Evolutionary conservation across 2,888 invertebrate genomes (phyloP).

Genomic region (Chloromyia formosa): DNA sequence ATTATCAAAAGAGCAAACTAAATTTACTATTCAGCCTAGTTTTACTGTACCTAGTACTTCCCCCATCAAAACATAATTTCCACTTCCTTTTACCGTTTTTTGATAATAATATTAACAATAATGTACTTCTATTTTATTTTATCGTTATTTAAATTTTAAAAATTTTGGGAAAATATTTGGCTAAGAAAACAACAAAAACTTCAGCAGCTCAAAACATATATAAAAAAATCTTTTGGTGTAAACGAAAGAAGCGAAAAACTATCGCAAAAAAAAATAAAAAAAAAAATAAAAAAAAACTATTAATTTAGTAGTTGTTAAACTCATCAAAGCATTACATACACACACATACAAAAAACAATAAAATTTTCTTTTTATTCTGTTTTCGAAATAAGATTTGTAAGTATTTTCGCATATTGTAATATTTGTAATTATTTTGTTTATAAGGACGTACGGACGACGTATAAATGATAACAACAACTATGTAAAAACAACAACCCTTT

Average conservation of each 20-base stretch:
- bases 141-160: conserved; percentile 20
- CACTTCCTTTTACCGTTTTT: too few relatives aligned
- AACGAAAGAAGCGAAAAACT: conserved; percentile 37
- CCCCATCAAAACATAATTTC: too few relatives aligned
- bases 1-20: too few relatives aligned
- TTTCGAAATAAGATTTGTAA: conserved; percentile 23
- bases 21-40: too few relatives aligned
- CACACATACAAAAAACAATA: too few relatives aligned
- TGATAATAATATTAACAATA: too few relatives aligned
- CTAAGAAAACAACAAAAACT: background rate
- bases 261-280: background rate
- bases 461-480: background rate
- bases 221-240: conserved; percentile 45
- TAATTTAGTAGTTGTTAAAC: too few relatives aligned
- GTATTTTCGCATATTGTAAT: conserved; percentile 30
- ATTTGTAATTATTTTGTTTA: background rate
- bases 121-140: conserved; percentile 38
- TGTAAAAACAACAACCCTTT: conserved; percentile 19
- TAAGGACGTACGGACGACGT: background rate
- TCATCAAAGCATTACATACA: too few relatives aligned
- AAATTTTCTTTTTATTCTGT: conserved; percentile 30
- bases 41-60: too few relatives aligned
- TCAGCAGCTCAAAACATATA: background rate
- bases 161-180: background rate
- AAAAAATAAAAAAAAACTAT: background rate